Conservation (phyloP, 1,140 invertebrate genomes). For the Triops longicaudatus region DNA sequence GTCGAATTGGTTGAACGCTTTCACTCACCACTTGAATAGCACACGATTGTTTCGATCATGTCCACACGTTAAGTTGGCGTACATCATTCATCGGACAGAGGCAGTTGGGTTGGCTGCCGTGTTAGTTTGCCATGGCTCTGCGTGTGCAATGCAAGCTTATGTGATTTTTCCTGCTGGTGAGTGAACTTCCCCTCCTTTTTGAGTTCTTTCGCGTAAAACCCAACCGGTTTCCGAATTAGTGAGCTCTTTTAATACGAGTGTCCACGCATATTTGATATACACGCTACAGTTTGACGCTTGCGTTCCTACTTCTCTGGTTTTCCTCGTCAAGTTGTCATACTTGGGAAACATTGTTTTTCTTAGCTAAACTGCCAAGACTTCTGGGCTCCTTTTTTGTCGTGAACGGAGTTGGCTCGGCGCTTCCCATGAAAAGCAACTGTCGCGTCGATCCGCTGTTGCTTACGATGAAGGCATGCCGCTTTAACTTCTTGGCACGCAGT, state of each 20-base stretch:
- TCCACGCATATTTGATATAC: neutral
- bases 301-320: neutral
- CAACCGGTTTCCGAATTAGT: slow-evolving; percentile 11
- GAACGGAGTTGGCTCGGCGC: neutral
- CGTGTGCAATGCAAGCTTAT: neutral
- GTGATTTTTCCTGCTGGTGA: neutral
- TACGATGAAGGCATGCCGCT: slow-evolving; percentile 7
- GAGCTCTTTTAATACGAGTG: neutral
- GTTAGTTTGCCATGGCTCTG: neutral
- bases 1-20: neutral
- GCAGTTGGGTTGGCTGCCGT: neutral
- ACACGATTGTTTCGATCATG: neutral
- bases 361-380: neutral
- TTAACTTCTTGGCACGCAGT: neutral
- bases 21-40: neutral
- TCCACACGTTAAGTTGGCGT: neutral
- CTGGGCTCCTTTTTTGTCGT: neutral
- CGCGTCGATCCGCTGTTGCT: neutral
- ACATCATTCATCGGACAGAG: neutral
- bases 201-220: neutral
- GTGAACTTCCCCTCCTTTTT: neutral
- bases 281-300: neutral
- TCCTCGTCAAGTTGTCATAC: neutral
- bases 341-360: neutral
- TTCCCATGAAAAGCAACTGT: slow-evolving; percentile 5